Percentiles rank a stretch among this genome's conserved stretches.
Conservation (phyloP, 1,140 invertebrate species). For the Saccostrea echinata region DNA sequence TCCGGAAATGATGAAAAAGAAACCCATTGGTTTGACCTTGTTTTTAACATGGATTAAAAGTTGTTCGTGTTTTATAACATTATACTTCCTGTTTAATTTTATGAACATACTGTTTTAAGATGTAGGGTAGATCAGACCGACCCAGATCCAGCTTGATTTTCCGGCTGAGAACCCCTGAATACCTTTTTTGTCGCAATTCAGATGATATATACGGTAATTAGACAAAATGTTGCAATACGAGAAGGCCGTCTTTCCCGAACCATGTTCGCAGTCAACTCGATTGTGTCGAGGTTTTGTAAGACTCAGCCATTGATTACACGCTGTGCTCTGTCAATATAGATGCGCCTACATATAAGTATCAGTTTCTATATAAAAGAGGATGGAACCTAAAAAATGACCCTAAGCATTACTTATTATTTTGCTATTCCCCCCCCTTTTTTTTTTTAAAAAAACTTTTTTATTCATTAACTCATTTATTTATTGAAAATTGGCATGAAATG, state of each 20-base stretch:
- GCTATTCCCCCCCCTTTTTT: too few relatives aligned
- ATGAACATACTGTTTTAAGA: neutral
- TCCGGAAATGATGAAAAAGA: neutral
- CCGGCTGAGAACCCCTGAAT: constrained; percentile 28
- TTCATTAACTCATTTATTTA: too few relatives aligned
- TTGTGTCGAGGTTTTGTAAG: constrained; percentile 7
- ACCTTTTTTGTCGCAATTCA: constrained; percentile 16
- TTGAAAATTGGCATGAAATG: too few relatives aligned
- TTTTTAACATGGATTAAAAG: neutral
- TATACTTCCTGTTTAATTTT: constrained; percentile 14
- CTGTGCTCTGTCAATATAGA: neutral
- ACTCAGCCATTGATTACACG: constrained; percentile 16
- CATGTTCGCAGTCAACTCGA: constrained; percentile 18
- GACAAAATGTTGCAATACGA: constrained; percentile 34
- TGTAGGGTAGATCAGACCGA: neutral
- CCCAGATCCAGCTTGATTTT: constrained; percentile 11
- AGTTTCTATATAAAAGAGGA: too few relatives aligned
- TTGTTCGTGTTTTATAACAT: constrained; percentile 32
- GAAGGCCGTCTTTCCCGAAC: neutral
- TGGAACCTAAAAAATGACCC: too few relatives aligned
- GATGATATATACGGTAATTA: constrained; percentile 36
- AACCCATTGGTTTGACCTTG: neutral
- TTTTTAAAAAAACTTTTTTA: too few relatives aligned
- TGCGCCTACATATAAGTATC: neutral
- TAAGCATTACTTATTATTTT: too few relatives aligned